phyloP scores from a whole-genome alignment of 2,797 vertebrate species.

The Eleutherodactylus coqui region DNA sequence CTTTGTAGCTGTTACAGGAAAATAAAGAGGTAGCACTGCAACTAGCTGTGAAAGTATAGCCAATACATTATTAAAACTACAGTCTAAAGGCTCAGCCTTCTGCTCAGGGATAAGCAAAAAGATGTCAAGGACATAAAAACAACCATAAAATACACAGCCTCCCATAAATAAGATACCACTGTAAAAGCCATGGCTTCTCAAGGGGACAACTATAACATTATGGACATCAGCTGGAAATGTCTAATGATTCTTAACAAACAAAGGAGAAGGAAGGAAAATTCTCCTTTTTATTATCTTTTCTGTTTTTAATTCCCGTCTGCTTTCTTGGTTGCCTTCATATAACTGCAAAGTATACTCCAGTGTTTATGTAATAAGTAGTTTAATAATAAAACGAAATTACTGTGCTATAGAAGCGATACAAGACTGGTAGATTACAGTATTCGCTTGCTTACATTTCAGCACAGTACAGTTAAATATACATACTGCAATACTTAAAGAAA shows the following conservation, averaged over 20 bases:
- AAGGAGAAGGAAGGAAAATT: conserved; percentile 13
- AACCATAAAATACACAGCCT: conserved; percentile 50
- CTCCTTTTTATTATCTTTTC: conserved; percentile 36
- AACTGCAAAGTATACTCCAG: conserved; percentile 38
- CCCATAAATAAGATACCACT: conserved; percentile 54
- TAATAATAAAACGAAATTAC: conserved; percentile 31
- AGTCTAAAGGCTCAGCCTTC: conserved; percentile 48
- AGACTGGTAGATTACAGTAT: not conserved
- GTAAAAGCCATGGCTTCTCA: conserved; percentile 56
- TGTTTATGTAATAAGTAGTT: conserved; percentile 43
- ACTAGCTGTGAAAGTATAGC: conserved; percentile 39
- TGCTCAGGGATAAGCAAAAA: conserved; percentile 59
- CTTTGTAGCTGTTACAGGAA: conserved; percentile 21
- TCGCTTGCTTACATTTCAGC: not conserved
- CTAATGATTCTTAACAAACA: conserved; percentile 56
- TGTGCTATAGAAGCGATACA: not conserved
- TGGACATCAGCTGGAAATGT: conserved; percentile 58
- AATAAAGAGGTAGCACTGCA: conserved; percentile 26
- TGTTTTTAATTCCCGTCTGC: conserved; percentile 14
- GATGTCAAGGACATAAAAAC: conserved; percentile 57
- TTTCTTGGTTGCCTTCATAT: conserved; percentile 35
- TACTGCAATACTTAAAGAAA: not conserved
- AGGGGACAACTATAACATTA: conserved; percentile 58
- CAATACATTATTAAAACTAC: conserved; percentile 58
- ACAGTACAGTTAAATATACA: not conserved